Percentiles rank a stretch among this genome's conserved stretches.
Evolutionary conservation across 2,113 vertebrate genomes (phyloP).

Genomic region (Vidua chalybeata): DNA sequence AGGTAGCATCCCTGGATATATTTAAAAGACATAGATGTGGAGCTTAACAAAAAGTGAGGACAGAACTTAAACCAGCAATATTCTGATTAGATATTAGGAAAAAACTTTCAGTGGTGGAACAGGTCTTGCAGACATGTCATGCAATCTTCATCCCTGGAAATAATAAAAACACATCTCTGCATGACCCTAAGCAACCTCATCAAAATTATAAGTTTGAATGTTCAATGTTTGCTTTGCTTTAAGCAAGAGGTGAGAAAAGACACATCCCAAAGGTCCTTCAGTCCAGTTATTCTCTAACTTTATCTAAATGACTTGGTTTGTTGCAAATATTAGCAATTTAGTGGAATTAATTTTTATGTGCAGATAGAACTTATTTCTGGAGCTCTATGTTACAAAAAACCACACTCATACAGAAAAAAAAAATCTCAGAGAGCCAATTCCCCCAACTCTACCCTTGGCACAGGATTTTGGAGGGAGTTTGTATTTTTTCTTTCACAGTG

Average conservation of each 20-base stretch:
- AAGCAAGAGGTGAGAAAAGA: not conserved
- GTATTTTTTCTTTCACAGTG: not conserved
- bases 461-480: not conserved
- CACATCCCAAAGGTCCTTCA: not conserved
- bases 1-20: not conserved
- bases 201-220: not conserved
- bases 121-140: not conserved
- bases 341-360: not conserved
- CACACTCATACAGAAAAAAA: not conserved
- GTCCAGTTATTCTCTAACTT: not conserved
- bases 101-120: not conserved
- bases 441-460: not conserved
- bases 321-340: not conserved
- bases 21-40: not conserved
- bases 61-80: not conserved
- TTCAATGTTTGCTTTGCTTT: not conserved
- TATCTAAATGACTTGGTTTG: not conserved
- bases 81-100: not conserved
- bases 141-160: not conserved
- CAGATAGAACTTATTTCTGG: not conserved
- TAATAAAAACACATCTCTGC: not conserved
- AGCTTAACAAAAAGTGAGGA: not conserved
- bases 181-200: not conserved
- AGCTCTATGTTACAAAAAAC: not conserved
- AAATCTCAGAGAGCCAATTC: not conserved